Percentiles rank a stretch among this genome's conserved stretches.
Conservation (phyloP, 1,140 invertebrate species). For the Drosophila bifasciata region DNA sequence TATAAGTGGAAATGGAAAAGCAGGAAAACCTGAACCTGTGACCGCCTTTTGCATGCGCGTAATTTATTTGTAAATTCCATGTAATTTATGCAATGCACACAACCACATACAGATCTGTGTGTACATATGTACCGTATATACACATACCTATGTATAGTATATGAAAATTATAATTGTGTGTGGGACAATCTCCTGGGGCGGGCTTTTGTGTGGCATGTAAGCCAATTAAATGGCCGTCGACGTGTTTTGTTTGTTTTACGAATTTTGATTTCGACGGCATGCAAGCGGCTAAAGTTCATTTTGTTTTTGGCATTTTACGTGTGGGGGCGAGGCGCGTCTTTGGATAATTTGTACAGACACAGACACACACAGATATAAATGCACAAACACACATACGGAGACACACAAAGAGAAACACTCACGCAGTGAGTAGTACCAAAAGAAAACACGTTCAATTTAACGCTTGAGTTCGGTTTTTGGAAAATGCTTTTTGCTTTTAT, state of each 20-base stretch:
- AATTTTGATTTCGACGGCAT: slow-evolving; percentile 61
- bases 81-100: slow-evolving; percentile 72
- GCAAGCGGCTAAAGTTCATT: slow-evolving; percentile 63
- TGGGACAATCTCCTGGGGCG: slow-evolving; percentile 25
- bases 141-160: no score
- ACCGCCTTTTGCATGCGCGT: slow-evolving; percentile 65
- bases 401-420: no score
- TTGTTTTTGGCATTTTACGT: slow-evolving; percentile 63
- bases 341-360: slow-evolving; percentile 59
- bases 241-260: slow-evolving; percentile 68
- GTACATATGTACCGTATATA: background rate
- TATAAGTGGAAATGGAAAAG: background rate
- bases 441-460: slow-evolving; percentile 62
- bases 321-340: slow-evolving; percentile 53
- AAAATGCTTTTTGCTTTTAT: slow-evolving; percentile 31
- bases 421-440: slow-evolving; percentile 2
- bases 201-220: slow-evolving; percentile 45
- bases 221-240: slow-evolving; percentile 75
- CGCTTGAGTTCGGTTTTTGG: slow-evolving; percentile 71
- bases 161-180: background rate
- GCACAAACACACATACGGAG: slow-evolving; percentile 3
- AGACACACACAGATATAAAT: slow-evolving; percentile 13
- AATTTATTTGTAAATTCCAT: slow-evolving; percentile 76
- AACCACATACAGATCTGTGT: slow-evolving; percentile 16
- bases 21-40: slow-evolving; percentile 13